Conservation (phyloP, 2,888 invertebrate genomes). For the Synanthedon tipuliformis region DNA sequence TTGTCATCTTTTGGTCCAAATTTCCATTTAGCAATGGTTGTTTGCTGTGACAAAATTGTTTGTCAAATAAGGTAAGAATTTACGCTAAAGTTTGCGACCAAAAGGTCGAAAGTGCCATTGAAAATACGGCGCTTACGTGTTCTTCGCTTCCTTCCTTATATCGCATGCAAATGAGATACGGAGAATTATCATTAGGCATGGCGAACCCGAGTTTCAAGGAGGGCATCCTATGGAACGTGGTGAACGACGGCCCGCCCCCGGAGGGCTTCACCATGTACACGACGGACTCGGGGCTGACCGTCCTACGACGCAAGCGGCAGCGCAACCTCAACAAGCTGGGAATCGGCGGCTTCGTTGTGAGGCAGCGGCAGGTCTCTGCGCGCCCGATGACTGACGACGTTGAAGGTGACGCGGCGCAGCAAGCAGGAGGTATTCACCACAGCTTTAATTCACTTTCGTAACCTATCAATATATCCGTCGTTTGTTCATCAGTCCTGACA, state of each 20-base stretch:
- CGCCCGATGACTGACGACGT: conserved; percentile 47
- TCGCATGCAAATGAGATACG: no score
- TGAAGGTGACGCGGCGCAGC: conserved; percentile 43
- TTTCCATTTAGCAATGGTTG: no score
- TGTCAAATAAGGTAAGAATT: no score
- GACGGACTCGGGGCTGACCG: conserved; percentile 83
- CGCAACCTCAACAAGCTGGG: conserved; percentile 88
- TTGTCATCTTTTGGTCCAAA: not conserved
- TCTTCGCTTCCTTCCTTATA: no score
- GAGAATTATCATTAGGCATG: not conserved
- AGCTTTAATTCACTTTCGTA: conserved; percentile 1
- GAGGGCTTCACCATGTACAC: conserved; percentile 85
- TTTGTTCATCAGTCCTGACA: no score
- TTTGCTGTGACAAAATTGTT: no score
- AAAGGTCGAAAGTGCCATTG: no score
- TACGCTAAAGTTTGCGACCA: no score
- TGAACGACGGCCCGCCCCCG: conserved; percentile 83
- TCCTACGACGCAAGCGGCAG: conserved; percentile 85
- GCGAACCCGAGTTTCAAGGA: conserved; percentile 74
- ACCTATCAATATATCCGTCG: no score
- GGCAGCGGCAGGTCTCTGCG: conserved; percentile 70
- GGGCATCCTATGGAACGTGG: conserved; percentile 83
- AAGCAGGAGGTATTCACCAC: conserved; percentile 29
- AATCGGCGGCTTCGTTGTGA: conserved; percentile 90
- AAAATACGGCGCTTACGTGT: no score